Evolutionary conservation across 1,140 invertebrate genomes (phyloP), one percentile per base, ranked within the genome.

Genomic region (Belonocnema kinseyi): DNA sequence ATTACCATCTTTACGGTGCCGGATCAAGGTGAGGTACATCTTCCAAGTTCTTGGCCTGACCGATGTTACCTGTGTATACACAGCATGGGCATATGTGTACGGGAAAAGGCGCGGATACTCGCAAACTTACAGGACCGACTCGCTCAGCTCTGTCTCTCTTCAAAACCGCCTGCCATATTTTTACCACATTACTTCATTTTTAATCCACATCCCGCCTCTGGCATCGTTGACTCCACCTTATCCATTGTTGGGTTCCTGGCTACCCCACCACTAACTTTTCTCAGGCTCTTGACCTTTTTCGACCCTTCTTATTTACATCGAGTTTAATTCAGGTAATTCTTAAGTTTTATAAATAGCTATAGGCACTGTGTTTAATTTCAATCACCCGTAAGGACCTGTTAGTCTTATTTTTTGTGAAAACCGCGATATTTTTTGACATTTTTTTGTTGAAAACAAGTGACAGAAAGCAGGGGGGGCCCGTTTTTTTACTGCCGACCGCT

Each of bases 1-100:
- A 77, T 77, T 80, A 85, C 76, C 83, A 86, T 85, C 85, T 86
- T 85, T 79, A 84, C 83, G 80, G 81, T 85, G 83, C 82, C 77
- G 82, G 78, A 85, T 82, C 81, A 83, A 80, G 80, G 81, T 84
- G 80, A 80, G 80, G 83, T 80, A 78, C 80, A 78, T 78, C 61
- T 75, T 78, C 72, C 76, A 74, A 74, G 75, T 82, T 77, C 77
- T 66, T 75, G 72, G 74, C 56, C 80, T 73, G 61, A 76, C 79
- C 77, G 72, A 74, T 72, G 76, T 19, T 66, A 53, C 58, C 76
- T 76, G 19, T 51, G 51, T 40, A 52, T 56, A 40, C 70, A 50
- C 26, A 73, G 52, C 72, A 33, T 52, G 50, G 26, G 50, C 66
- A 75, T 33, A 50, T n/a, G 58, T 72, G 77, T 78, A 54, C 70